A percentile compares a stretch with the other conserved stretches of the same genome.
Evolutionary conservation across 2,113 vertebrate genomes (phyloP).

Genomic region (Eptesicus fuscus): DNA sequence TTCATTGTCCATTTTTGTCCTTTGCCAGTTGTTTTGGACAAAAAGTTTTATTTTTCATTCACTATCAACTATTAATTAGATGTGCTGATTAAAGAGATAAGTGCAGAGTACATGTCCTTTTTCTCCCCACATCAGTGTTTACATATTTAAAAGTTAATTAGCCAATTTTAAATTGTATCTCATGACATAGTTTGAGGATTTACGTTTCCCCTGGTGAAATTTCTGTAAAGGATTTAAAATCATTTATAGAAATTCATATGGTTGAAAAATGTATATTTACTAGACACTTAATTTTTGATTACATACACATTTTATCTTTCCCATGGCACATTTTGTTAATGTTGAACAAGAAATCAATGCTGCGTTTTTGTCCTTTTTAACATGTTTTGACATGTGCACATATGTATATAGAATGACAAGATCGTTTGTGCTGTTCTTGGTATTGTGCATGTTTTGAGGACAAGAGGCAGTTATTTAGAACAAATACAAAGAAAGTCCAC

Average conservation of each 20-base stretch:
- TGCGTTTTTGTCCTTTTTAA: background rate
- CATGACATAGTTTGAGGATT: constrained; percentile 19
- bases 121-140: constrained; percentile 46
- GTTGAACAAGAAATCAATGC: background rate
- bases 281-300: background rate
- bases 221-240: constrained; percentile 20
- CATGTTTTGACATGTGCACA: background rate
- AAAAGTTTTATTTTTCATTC: constrained; percentile 69
- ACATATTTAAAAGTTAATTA: constrained; percentile 45
- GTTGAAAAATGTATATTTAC: background rate
- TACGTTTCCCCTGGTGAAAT: constrained; percentile 35
- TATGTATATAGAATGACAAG: background rate
- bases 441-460: background rate
- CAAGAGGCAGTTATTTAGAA: background rate
- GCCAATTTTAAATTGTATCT: background rate
- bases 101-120: constrained; percentile 67
- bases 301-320: background rate
- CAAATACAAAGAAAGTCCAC: background rate
- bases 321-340: background rate
- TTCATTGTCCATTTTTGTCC: constrained; percentile 81
- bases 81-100: constrained; percentile 79
- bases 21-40: constrained; percentile 85
- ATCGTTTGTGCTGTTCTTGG: background rate
- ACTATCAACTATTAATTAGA: constrained; percentile 37
- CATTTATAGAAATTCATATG: constrained; percentile 22